phyloP scores from a whole-genome alignment of 2,888 invertebrate species.

The Isoperla grammatica region DNA sequence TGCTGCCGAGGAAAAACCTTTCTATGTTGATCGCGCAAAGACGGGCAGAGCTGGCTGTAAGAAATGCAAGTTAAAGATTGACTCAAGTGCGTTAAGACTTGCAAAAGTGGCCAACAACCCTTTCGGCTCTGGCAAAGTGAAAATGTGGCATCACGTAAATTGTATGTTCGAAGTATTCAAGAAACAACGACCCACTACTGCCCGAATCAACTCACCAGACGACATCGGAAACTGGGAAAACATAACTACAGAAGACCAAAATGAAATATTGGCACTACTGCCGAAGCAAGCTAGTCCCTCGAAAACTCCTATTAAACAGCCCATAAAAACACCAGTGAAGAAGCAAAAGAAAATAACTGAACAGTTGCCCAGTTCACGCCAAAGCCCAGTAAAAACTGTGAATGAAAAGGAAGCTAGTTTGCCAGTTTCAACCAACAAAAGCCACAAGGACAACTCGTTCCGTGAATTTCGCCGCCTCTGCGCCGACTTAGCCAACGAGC shows the following conservation, averaged over 20 bases:
- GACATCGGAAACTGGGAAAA: constrained; percentile 74
- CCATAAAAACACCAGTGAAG: constrained; percentile 31
- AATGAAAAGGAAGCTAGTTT: not conserved
- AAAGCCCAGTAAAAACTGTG: not conserved
- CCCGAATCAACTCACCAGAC: constrained; percentile 66
- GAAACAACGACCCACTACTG: constrained; percentile 74
- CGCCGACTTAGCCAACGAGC: constrained; percentile 66
- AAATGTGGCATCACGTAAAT: constrained; percentile 73
- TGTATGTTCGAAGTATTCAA: constrained; percentile 76
- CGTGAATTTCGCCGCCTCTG: constrained; percentile 72
- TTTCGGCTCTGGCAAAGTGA: constrained; percentile 69
- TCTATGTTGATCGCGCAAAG: constrained; percentile 73
- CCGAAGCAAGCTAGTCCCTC: constrained; percentile 6
- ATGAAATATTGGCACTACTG: constrained; percentile 47
- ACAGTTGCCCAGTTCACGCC: not conserved
- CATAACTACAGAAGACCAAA: constrained; percentile 61
- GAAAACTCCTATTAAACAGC: constrained; percentile 31
- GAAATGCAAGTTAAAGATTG: constrained; percentile 76
- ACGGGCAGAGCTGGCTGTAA: constrained; percentile 76
- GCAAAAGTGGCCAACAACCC: constrained; percentile 75
- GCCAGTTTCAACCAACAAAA: not conserved
- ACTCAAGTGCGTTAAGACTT: constrained; percentile 63
- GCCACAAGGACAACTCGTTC: constrained; percentile 63
- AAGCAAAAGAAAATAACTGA: constrained; percentile 24
- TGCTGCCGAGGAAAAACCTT: constrained; percentile 47